A percentile compares a stretch with the other conserved stretches of the same genome.
phyloP scores from a whole-genome alignment of 2,113 vertebrate genomes.

The Thinocorus orbignyianus region DNA sequence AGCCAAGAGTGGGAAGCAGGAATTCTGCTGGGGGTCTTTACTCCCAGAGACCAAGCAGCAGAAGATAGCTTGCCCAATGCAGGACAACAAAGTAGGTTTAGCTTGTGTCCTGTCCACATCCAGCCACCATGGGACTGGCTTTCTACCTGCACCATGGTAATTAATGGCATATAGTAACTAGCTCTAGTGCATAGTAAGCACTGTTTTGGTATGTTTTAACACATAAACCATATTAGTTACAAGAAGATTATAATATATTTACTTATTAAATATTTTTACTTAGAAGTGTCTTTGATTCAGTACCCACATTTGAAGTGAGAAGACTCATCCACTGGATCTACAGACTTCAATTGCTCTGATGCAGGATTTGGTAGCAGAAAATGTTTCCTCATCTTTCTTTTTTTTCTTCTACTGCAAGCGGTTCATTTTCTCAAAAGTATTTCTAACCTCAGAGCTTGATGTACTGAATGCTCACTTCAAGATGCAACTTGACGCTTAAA shows the following conservation, averaged over 20 bases:
- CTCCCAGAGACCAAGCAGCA: background rate
- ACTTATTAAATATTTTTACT: background rate
- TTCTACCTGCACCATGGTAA: background rate
- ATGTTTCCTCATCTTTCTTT: background rate
- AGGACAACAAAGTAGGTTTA: background rate
- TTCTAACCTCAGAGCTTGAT: background rate
- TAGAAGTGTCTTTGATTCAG: background rate
- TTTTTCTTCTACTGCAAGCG: background rate
- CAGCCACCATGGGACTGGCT: background rate
- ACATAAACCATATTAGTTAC: background rate
- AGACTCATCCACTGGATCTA: background rate
- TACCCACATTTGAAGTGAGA: background rate
- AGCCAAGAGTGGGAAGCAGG: background rate
- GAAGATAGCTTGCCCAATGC: background rate
- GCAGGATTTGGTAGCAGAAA: background rate
- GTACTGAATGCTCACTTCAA: background rate
- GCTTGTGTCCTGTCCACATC: background rate
- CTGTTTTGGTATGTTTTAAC: background rate
- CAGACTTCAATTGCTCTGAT: background rate
- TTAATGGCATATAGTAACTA: background rate
- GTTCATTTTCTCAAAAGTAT: background rate
- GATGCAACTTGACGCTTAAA: background rate
- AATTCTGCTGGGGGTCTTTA: background rate
- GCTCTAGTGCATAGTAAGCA: too few species aligned
- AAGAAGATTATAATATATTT: background rate